Evolutionary conservation across 2,113 vertebrate species (phyloP), one percentile per base, ranked within the genome.

Genomic region (Sceloporus undulatus): DNA sequence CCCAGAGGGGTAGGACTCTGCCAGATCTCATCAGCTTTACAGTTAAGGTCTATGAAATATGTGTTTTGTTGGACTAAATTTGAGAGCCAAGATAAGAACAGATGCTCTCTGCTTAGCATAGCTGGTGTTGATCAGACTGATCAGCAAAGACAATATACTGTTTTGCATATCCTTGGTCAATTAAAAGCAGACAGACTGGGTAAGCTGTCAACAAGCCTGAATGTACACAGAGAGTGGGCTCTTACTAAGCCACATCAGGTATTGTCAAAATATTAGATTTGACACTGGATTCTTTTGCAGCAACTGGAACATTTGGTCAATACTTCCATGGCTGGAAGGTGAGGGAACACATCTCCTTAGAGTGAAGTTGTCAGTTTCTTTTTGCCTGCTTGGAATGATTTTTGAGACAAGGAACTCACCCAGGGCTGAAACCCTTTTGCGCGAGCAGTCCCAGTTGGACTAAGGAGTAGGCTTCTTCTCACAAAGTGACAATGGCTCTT

Each of bases 101-200:
- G 84, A 23, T 29, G 27, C 11, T 86, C 29, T 81, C 9, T 78
- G 29, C 11, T 66, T 27, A 77, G n/a, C 86, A 68, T 77, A 89
- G 3, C 0, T 38, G 85, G 75, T 90, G 21, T 19, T 40, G 54
- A 84, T 89, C 48, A 88, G 68, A 52, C 14, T 88, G 87, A 85
- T 92, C 52, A 18, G 40, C 89, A 25, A 48, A 92, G 59, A 79
- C 2, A 90, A 73, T 8, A 54, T 54, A 68, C 78, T 86, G 70
- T 86, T 91, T 85, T 93, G 80, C 11, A 1, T 85, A 66, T 0
- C 27, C 6, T 4, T 0, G 0, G 65, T 89, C 87, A 90, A 82
- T 85, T 91, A 65, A 62, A 90, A 79, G 70, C 89, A 84, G 90
- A 1, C 19, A 87, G 40, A 6, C 71, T 85, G 38, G 78, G 85